A percentile compares a stretch with the other conserved stretches of the same genome.
Conservation (phyloP, 1,140 invertebrate genomes). For the Meloidogyne floridensis region DNA sequence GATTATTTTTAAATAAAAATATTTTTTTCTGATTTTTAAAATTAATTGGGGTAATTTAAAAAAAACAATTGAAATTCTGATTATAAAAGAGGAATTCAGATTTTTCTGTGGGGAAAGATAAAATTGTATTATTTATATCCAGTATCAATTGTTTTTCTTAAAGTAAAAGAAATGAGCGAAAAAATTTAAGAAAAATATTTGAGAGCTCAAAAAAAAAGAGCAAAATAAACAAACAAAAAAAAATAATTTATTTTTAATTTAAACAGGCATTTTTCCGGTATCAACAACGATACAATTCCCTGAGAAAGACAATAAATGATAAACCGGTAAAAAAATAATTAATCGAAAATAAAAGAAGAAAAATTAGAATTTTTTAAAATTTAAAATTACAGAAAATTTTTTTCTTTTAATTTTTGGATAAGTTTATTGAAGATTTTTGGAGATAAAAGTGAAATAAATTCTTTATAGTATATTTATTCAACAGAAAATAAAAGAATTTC, state of each 20-base stretch:
- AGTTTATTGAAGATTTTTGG: background rate
- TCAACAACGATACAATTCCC: constrained; percentile 31
- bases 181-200: background rate
- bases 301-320: constrained; percentile 20
- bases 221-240: background rate
- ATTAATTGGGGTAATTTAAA: no score
- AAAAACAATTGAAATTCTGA: no score
- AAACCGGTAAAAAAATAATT: constrained; percentile 26
- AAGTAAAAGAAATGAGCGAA: background rate
- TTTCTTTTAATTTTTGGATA: background rate
- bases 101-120: no score
- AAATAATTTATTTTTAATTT: background rate
- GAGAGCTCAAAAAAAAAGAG: background rate
- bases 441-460: constrained; percentile 1
- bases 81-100: no score
- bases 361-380: background rate
- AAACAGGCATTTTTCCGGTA: constrained; percentile 13
- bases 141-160: no score
- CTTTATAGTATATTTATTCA: no score
- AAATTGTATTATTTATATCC: no score
- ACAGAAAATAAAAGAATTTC: no score
- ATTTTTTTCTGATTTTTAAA: no score
- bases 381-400: background rate
- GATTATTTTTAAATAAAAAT: no score
- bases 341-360: background rate